Base-by-base conservation (phyloP, 92 coral and sea anemone genomes). In the Galaxea fascicularis region DNA sequence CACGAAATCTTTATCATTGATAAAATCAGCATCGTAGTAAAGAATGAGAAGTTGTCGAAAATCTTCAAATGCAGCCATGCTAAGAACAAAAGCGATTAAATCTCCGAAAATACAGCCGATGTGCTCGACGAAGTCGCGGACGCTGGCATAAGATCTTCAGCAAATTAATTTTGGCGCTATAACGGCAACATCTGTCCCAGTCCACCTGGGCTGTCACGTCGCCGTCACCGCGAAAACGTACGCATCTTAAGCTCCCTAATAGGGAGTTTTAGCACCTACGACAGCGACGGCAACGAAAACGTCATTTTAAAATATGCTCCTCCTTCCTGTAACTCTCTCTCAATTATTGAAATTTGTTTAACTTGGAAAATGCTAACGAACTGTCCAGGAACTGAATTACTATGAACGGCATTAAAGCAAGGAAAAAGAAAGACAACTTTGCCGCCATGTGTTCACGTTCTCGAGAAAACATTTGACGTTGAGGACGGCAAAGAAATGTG, bases 51-150 rank as follows among this genome's bases (percentile, higher is more conserved):
- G 27, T 64, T 64, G 70, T 64, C 70, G 70, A 64, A 64, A 68
- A 68, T 68, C 74, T 68, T 68, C 74, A 68, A 68, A 29, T 68
- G 74, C 45, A 27, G 47, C 74, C 74, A 68, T 68, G 74, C 47
- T 68, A 68, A 8, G 49, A 28, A 28, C 74, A 68, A 68, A 68
- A 68, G 58, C 58, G 58, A 53, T 53, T 53, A 18, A 53, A 53
- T 18, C 58, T 53, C 58, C 4, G 58, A 53, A 53, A 53, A 53
- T 53, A 53, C 3, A 53, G 58, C 58, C 58, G 58, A 12, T 53
- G 58, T 53, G 10, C 17, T 53, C 2, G 58, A 53, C n/a, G 58
- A 53, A 53, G 58, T 53, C 58, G 15, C 58, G 15, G 15, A 53
- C n/a, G 58, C 4, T 9, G 58, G 4, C 58, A 53, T 9, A n/a